Evolutionary conservation across 2,797 vertebrate species (phyloP).

Genomic region (Artibeus jamaicensis): DNA sequence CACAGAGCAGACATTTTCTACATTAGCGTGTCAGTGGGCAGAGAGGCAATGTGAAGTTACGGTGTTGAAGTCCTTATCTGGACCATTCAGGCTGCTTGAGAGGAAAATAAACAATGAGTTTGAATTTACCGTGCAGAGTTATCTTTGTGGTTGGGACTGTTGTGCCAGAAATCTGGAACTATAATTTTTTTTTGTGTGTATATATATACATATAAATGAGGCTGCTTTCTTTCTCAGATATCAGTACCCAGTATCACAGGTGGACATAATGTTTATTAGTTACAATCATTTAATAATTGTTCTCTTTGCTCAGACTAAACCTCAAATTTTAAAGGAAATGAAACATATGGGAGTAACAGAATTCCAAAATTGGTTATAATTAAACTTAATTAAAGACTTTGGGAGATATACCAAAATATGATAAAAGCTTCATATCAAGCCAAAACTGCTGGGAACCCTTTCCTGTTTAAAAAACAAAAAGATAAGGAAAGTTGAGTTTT

Average conservation of each 20-base stretch:
- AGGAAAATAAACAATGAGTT: background rate
- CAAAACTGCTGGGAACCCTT: background rate
- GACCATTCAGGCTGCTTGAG: background rate
- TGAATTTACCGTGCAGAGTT: background rate
- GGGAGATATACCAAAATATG: slow-evolving; percentile 27
- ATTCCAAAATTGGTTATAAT: background rate
- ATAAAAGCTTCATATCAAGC: background rate
- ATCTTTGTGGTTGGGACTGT: background rate
- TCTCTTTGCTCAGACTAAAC: background rate
- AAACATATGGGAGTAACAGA: background rate
- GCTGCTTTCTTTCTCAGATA: background rate
- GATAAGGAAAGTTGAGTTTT: background rate
- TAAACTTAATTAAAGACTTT: slow-evolving; percentile 45
- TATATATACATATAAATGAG: background rate
- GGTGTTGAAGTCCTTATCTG: slow-evolving; percentile 8
- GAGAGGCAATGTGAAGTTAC: background rate
- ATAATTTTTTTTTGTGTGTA: too few species aligned
- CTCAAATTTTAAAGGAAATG: background rate
- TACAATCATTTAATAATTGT: background rate
- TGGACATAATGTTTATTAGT: background rate
- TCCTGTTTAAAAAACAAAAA: background rate
- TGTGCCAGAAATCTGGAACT: background rate
- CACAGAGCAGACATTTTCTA: slow-evolving; percentile 53
- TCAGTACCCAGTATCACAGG: background rate
- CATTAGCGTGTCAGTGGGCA: background rate